phyloP scores from a whole-genome alignment of 2,113 vertebrate genomes.

The Porphyrio hochstetteri region DNA sequence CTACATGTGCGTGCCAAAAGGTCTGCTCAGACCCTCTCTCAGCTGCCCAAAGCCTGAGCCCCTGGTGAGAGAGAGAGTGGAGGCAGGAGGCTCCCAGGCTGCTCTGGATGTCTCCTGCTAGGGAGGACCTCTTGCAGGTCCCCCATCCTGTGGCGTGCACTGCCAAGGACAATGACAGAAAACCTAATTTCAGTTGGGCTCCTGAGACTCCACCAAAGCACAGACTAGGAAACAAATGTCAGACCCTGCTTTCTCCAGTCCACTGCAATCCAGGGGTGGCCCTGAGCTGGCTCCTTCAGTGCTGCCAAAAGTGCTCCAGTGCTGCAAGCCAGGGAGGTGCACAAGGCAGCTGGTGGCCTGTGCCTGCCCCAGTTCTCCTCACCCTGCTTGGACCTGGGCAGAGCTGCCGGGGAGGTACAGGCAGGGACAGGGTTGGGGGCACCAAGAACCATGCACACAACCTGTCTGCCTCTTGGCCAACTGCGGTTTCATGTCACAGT shows the following conservation, averaged over 20 bases:
- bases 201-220: neutral
- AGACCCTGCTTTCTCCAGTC: neutral
- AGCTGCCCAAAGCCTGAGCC: neutral
- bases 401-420: neutral
- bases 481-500: neutral
- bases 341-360: neutral
- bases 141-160: neutral
- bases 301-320: neutral
- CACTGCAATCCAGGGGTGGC: neutral
- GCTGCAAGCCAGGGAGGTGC: rapidly evolving
- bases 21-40: neutral
- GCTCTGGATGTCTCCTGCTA: neutral
- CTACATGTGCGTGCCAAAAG: rapidly evolving
- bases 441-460: neutral
- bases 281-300: neutral
- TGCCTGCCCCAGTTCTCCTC: neutral
- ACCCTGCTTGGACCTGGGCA: neutral
- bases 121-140: neutral
- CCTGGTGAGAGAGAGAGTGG: too few relatives aligned
- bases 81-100: neutral
- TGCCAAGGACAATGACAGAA: neutral
- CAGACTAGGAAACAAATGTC: neutral
- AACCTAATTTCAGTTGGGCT: neutral
- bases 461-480: neutral
- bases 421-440: neutral